Conservation (phyloP, 2,797 vertebrate genomes). For the Xyrichtys novacula region DNA sequence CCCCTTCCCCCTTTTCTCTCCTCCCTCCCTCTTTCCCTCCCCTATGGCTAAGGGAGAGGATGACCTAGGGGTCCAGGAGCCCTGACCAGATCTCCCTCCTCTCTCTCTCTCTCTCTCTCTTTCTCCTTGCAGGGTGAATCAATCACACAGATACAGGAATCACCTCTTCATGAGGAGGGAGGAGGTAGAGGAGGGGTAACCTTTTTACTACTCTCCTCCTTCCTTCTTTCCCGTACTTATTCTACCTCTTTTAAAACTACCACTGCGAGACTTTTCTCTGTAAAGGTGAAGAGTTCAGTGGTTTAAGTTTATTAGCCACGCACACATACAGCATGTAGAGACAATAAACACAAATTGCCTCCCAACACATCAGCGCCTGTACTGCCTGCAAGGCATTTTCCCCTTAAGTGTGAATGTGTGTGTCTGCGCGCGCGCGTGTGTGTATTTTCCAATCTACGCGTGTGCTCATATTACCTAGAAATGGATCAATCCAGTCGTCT, state of each 20-base stretch:
- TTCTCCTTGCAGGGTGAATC: constrained; percentile 57
- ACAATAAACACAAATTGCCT: constrained; percentile 39
- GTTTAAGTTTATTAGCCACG: constrained; percentile 41
- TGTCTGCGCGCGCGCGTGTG: constrained; percentile 10
- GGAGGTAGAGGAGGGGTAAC: constrained; percentile 14
- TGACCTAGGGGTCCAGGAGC: constrained; percentile 70
- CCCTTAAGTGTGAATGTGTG: constrained; percentile 2
- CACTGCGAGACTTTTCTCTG: constrained; percentile 57
- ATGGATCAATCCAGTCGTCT: constrained; percentile 74
- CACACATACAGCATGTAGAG: constrained; percentile 13
- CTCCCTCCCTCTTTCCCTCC: constrained; percentile 26
- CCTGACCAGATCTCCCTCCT: constrained; percentile 57
- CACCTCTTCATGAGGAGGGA: constrained; percentile 25
- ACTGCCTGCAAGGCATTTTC: constrained; percentile 58
- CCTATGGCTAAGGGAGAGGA: constrained; percentile 53
- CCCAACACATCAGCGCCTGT: constrained; percentile 42
- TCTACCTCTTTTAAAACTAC: constrained; percentile 14
- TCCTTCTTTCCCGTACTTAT: constrained; percentile 34
- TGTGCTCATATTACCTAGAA: constrained; percentile 63
- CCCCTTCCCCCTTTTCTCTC: not conserved
- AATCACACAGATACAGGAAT: constrained; percentile 68
- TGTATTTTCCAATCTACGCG: constrained; percentile 28
- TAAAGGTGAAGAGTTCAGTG: constrained; percentile 39
- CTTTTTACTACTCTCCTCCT: constrained; percentile 56
- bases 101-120: constrained; percentile 49